Evolutionary conservation across 2,888 invertebrate genomes (phyloP).

Genomic region (Megamerina dolium): DNA sequence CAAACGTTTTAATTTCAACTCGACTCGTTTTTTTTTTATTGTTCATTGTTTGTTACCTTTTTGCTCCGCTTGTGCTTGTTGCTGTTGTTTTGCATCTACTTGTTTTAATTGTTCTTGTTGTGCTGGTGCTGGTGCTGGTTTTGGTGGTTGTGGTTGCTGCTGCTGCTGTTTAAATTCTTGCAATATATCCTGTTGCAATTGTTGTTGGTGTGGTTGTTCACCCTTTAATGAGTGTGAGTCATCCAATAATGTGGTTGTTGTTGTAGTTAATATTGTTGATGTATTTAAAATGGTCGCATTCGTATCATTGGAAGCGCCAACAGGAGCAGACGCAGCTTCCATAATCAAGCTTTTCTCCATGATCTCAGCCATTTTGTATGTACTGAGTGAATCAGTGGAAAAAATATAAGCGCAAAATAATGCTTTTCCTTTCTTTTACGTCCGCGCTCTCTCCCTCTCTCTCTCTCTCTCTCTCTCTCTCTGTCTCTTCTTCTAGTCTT

Average conservation of each 20-base stretch:
- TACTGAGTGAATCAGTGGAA: too few species aligned
- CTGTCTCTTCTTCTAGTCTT: too few species aligned
- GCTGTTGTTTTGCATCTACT: conserved; percentile 24
- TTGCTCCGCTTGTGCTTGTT: conserved; percentile 27
- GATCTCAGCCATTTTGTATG: conserved; percentile 40
- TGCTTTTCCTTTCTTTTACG: too few species aligned
- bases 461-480: too few species aligned
- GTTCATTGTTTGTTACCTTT: conserved; percentile 15
- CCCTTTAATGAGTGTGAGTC: conserved; percentile 18
- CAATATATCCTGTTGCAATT: conserved; percentile 15
- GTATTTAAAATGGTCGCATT: too few species aligned
- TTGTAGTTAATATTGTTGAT: conserved; percentile 24
- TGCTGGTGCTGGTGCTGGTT: conserved; percentile 15
- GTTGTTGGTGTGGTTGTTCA: conserved; percentile 13
- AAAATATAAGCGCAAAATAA: too few species aligned
- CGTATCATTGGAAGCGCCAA: conserved; percentile 19
- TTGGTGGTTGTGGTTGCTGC: conserved; percentile 13
- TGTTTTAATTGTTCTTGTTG: conserved; percentile 24
- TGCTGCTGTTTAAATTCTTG: conserved; percentile 23
- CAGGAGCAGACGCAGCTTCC: conserved; percentile 34
- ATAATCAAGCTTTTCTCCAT: conserved; percentile 45
- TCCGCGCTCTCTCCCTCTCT: too few species aligned
- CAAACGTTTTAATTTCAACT: too few species aligned
- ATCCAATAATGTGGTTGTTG: conserved; percentile 20
- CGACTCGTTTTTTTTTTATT: not conserved